These are phyloP conservation scores for Drosophila setifemur DNA, from an alignment of 1,140 invertebrate genomes.

Conservation along the genomic window DNA sequence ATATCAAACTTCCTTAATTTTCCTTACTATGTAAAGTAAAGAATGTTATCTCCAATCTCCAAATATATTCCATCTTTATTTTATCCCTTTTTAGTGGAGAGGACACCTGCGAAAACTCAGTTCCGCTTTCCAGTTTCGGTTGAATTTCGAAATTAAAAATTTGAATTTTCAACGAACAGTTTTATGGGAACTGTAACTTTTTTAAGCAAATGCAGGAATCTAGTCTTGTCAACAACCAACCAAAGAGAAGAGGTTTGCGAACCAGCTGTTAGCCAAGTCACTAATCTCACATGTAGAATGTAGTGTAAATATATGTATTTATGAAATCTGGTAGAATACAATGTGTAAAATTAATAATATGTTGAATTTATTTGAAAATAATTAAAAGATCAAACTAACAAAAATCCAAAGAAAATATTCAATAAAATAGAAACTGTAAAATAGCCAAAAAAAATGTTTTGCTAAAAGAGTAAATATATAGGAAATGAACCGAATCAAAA, in stretches of 20 bases:
- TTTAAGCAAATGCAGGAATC: neutral
- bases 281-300: neutral
- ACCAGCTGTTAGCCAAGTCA: slow-evolving; percentile 2
- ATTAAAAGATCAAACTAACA: too few relatives aligned
- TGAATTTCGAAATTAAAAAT: slow-evolving; percentile 6
- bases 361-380: too few relatives aligned
- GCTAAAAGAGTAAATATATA: too few relatives aligned
- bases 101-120: slow-evolving; percentile 64
- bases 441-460: too few relatives aligned
- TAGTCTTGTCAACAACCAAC: slow-evolving; percentile 9
- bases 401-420: too few relatives aligned
- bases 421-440: too few relatives aligned
- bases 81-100: slow-evolving; percentile 47
- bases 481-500: too few relatives aligned
- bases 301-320: neutral
- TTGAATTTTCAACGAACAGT: neutral
- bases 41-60: too few relatives aligned
- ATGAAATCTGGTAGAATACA: too few relatives aligned
- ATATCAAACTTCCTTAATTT: too few relatives aligned
- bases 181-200: slow-evolving; percentile 7
- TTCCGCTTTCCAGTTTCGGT: slow-evolving; percentile 54
- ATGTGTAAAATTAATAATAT: neutral
- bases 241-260: neutral
- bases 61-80: neutral
- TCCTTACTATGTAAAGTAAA: too few relatives aligned